Conservation (phyloP, 2,113 vertebrate species). For the Notothenia rossii region DNA sequence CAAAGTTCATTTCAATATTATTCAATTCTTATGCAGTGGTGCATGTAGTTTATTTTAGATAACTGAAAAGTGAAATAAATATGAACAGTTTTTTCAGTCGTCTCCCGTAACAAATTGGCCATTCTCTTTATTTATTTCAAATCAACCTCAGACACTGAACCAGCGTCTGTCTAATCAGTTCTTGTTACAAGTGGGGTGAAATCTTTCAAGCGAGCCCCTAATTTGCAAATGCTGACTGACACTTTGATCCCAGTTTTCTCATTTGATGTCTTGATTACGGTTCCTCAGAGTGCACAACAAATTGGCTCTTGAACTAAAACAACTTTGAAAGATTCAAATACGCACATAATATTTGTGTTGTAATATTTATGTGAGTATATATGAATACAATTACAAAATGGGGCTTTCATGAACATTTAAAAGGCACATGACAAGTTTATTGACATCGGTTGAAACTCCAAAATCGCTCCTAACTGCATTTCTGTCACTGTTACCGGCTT, state of each 20-base stretch:
- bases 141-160: background rate
- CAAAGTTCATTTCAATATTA: background rate
- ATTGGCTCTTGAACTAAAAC: background rate
- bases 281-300: background rate
- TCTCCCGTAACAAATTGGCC: conserved; percentile 13
- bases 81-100: background rate
- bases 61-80: conserved; percentile 20
- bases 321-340: background rate
- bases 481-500: background rate
- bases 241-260: conserved; percentile 24
- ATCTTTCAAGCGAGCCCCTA: conserved; percentile 16
- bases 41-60: background rate
- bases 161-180: background rate
- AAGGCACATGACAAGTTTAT: background rate
- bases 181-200: conserved; percentile 2
- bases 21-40: background rate
- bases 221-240: conserved; percentile 12
- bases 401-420: background rate
- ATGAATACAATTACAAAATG: background rate
- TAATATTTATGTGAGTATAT: background rate
- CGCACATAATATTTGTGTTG: background rate
- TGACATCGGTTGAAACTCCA: background rate
- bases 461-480: background rate
- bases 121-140: conserved; percentile 13
- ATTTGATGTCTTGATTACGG: conserved; percentile 11